Evolutionary conservation across 2,888 invertebrate species (phyloP).

Genomic region (Drosophila mulleri): DNA sequence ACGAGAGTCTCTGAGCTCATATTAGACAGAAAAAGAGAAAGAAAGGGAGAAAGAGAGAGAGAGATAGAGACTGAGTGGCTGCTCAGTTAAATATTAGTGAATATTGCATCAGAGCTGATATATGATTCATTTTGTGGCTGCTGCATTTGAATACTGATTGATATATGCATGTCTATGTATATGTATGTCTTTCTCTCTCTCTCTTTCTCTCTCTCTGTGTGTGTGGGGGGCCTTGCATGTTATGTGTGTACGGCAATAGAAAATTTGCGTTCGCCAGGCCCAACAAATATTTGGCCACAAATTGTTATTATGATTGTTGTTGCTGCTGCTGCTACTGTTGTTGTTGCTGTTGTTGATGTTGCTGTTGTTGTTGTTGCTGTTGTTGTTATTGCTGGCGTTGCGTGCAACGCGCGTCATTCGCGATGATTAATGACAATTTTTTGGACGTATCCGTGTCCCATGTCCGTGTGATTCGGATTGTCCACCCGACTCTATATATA

Average conservation of each 20-base stretch:
- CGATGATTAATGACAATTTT: conserved; percentile 76
- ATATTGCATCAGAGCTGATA: conserved; percentile 47
- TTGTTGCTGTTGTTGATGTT: conserved; percentile 6
- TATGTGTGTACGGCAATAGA: conserved; percentile 42
- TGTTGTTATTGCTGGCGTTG: conserved; percentile 42
- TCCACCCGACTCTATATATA: conserved; percentile 13
- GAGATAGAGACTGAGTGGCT: not conserved
- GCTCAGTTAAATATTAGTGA: conserved; percentile 34
- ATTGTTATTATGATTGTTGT: conserved; percentile 71
- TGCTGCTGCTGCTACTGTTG: conserved; percentile 30
- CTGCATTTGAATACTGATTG: conserved; percentile 27
- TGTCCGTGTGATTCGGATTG: conserved; percentile 46
- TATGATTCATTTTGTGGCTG: conserved; percentile 41
- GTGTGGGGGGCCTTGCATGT: conserved; percentile 5
- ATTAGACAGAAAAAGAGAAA: not conserved
- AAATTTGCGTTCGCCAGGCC: conserved; percentile 54
- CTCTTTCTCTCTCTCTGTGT: not conserved
- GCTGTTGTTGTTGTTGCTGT: conserved; percentile 12
- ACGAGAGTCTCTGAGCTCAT: conserved; percentile 30
- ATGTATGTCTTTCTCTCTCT: not conserved
- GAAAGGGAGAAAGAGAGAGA: not conserved
- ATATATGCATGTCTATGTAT: not conserved
- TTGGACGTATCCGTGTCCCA: conserved; percentile 54
- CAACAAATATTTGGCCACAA: conserved; percentile 75
- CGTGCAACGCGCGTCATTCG: conserved; percentile 61